Base-by-base conservation (phyloP, 2,797 vertebrate genomes). In the Leptoclinus maculatus region DNA sequence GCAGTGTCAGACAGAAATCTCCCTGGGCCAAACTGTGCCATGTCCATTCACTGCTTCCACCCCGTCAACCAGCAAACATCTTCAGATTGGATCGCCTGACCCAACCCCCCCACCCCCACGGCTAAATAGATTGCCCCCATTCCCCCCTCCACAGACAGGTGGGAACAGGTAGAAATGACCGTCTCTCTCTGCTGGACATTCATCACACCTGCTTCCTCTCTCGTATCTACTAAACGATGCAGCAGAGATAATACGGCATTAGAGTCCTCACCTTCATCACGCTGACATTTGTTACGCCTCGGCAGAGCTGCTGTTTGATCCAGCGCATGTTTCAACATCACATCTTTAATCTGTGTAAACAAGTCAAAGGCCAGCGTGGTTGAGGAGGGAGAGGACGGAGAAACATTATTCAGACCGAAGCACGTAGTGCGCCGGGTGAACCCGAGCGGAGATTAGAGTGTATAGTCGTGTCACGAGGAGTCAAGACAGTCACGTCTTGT, bases 311-410 rank as follows among this genome's bases (percentile, higher is more conserved):
- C 78, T 38, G 72, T 83, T 87, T 81, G 80, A 90, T 90, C 83
- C 78, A 3, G 76, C 76, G 25, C 80, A 82, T 76, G 86, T 90
- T 93, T 92, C 87, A 86, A 80, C 86, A 91, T 90, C 83, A 87
- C 76, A 85, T 90, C 86, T 90, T 84, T 89, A 86, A 91, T 92
- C 88, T 94, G 84, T 88, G 88, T 84, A 91, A 93, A 93, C 87
- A 92, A 93, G 91, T 92, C 88, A 90, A 93, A 94, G 89, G 88
- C 75, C 85, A 79, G 71, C 32, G 29, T 66, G 80, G 88, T 73
- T 87, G 81, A 56, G 69, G 58, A 72, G 82, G 23, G 83, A 53
- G 54, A 66, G 74, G 83, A 83, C 34, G 71, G 68, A 54, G 70
- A 77, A 65, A 83, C 80, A 88, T 91, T 87, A 90, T 75, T 91